phyloP scores from a whole-genome alignment of 2,797 vertebrate species.

The Gallirallus australis region DNA sequence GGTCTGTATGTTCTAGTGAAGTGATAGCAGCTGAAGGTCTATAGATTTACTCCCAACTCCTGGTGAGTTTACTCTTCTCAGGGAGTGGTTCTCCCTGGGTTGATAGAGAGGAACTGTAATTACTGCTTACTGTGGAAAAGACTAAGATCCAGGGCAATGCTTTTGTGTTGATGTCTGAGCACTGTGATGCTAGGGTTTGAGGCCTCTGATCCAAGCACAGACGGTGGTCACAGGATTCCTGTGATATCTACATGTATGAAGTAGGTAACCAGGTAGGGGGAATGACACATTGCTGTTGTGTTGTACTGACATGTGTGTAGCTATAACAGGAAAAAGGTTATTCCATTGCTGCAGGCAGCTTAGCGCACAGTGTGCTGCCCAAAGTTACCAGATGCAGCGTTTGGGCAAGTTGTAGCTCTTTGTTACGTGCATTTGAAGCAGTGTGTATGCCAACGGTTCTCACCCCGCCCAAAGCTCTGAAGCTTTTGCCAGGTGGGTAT shows the following conservation, averaged over 20 bases:
- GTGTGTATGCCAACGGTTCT: background rate
- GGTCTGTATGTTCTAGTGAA: background rate
- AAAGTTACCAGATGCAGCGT: background rate
- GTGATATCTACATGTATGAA: accelerated
- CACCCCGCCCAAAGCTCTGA: background rate
- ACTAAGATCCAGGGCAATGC: background rate
- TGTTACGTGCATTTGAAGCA: accelerated
- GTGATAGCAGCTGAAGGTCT: background rate
- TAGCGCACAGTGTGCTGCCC: background rate
- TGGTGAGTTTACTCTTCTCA: background rate
- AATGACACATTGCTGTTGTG: accelerated
- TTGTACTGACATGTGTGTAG: accelerated
- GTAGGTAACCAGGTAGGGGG: background rate
- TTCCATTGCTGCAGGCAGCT: background rate
- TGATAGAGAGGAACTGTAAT: background rate
- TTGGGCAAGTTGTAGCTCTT: background rate
- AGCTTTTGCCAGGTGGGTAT: background rate
- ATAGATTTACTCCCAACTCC: background rate
- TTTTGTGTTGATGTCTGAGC: background rate
- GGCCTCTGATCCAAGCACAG: too few species aligned
- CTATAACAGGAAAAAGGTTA: background rate
- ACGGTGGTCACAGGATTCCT: background rate
- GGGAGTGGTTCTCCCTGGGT: background rate
- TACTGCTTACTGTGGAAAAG: background rate
- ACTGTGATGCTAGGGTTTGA: accelerated